Base-by-base conservation (phyloP, 2,888 invertebrate genomes). In the Rosalia funebris region DNA sequence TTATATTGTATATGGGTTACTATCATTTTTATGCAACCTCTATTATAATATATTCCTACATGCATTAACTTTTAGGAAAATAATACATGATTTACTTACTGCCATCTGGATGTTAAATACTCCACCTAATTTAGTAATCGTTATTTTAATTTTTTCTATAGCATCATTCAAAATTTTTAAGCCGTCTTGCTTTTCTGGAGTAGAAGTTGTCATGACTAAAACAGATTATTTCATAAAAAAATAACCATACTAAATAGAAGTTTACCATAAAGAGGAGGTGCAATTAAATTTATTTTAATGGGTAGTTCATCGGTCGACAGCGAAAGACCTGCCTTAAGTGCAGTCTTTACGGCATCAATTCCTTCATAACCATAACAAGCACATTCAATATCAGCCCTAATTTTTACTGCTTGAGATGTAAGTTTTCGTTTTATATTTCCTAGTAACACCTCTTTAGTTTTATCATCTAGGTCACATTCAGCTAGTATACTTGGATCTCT, bases 211-310 rank as follows among this genome's bases (percentile, higher is more conserved):
- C 89, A 99, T 96, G 60, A 99, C 98, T 90, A 75, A 65, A 69
- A 69, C 44, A 11, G 10, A 2, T 34, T 34, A 34, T 34, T 34
- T n/a, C 34, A 34, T n/a, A 34, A 34, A 34, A 34, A 34, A 19
- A 41, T 4, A 54, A 16, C 10, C 15, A 1, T 34, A 4, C 1
- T 11, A 46, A 42, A 53, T 47, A 25, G 9, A 36, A 41, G 16
- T 54, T 66, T 70, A 75, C 75, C 76, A 84, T 97, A 99, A 71
- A 97, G 85, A 53, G 99, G 99, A 25, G 99, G 98, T 2, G 99
- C 99, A 79, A 99, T 99, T 69, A 99, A 86, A 83, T 99, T 98
- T 73, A 99, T 99, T 87, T 96, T 97, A 72, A 99, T 96, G 0
- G 98, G 97, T 83, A 98, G 86, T 71, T 95, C 95, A 71, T 92